phyloP scores from a whole-genome alignment of 1,140 invertebrate genomes.

The Pseudomyrmex concolor region DNA sequence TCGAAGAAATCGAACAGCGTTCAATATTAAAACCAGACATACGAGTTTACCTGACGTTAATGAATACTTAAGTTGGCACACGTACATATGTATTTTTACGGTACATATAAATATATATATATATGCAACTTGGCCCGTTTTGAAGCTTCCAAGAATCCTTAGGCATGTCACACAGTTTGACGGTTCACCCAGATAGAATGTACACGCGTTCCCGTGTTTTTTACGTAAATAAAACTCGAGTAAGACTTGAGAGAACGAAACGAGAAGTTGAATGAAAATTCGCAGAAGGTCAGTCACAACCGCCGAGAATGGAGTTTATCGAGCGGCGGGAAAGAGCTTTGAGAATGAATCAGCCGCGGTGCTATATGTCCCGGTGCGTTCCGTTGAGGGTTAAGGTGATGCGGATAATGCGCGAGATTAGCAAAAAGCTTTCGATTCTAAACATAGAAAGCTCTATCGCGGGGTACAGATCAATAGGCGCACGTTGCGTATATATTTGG shows the following conservation, averaged over 20 bases:
- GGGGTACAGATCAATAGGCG: constrained; percentile 75
- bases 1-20: background rate
- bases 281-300: background rate
- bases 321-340: constrained; percentile 13
- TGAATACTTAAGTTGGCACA: constrained; percentile 21
- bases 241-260: background rate
- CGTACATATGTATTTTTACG: too few species aligned
- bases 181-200: background rate
- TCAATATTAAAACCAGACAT: constrained; percentile 30
- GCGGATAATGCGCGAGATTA: constrained; percentile 43
- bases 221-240: background rate
- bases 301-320: constrained; percentile 28
- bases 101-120: background rate
- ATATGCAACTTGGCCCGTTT: background rate
- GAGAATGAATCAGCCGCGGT: constrained; percentile 39
- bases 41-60: constrained; percentile 20
- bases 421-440: constrained; percentile 72
- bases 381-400: constrained; percentile 74
- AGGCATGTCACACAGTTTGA: background rate
- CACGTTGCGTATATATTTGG: constrained; percentile 63
- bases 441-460: constrained; percentile 71
- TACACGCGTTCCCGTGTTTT: background rate
- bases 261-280: constrained; percentile 37
- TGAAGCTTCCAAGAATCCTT: background rate
- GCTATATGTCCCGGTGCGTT: constrained; percentile 30